Conservation (phyloP, 2,888 invertebrate species). For the Hedya salicella region DNA sequence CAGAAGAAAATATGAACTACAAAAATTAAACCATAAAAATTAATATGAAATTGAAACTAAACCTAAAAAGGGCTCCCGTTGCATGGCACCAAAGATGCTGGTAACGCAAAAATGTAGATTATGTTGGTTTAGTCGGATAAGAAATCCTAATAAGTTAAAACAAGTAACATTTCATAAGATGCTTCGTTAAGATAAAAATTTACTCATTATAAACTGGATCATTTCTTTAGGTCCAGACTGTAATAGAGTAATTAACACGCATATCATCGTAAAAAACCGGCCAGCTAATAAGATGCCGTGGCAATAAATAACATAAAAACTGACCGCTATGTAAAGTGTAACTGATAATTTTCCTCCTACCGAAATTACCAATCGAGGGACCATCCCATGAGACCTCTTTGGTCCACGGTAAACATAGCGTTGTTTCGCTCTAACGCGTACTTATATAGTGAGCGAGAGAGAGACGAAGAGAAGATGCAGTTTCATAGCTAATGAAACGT, state of each 20-base stretch:
- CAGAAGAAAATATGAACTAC: too few species aligned
- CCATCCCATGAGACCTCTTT: conserved; percentile 75
- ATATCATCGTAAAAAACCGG: conserved; percentile 15
- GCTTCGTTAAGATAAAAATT: conserved; percentile 4
- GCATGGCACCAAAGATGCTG: too few species aligned
- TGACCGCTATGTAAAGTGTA: conserved; percentile 68
- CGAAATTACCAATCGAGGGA: conserved; percentile 77
- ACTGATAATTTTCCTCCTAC: conserved; percentile 76
- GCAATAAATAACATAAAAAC: conserved; percentile 70
- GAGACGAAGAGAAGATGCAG: conserved; percentile 72
- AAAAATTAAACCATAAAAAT: too few species aligned
- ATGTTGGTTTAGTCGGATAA: too few species aligned
- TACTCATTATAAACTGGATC: conserved; percentile 11
- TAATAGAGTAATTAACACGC: conserved; percentile 36
- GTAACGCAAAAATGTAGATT: too few species aligned
- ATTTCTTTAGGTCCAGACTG: not conserved
- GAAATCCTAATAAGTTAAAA: not conserved
- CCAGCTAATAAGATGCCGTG: conserved; percentile 53
- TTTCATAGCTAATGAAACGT: conserved; percentile 79
- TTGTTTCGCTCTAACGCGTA: conserved; percentile 61
- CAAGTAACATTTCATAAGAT: not conserved
- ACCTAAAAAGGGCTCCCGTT: too few species aligned
- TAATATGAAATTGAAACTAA: too few species aligned
- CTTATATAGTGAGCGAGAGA: conserved; percentile 50
- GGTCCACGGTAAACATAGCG: conserved; percentile 74